phyloP scores from a whole-genome alignment of 2,888 invertebrate species.

The Ypsolopha sequella region DNA sequence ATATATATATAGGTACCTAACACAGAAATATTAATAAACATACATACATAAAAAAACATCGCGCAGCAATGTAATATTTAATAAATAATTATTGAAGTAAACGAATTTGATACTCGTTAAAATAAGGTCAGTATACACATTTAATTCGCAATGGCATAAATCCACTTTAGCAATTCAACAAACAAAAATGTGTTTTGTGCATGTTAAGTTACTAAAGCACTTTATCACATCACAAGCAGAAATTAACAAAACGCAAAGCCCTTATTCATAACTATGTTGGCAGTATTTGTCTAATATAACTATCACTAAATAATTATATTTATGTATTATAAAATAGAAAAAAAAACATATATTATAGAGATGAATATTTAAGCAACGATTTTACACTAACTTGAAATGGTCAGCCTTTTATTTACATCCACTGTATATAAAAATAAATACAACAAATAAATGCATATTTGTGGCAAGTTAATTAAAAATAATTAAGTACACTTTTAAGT shows the following conservation, averaged over 20 bases:
- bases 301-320: conserved; percentile 23
- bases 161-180: too few relatives aligned
- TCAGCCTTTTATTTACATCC: conserved; percentile 52
- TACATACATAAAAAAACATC: too few relatives aligned
- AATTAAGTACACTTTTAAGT: conserved; percentile 47
- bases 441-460: conserved; percentile 27
- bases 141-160: too few relatives aligned
- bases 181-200: too few relatives aligned
- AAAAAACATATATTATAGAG: conserved; percentile 10
- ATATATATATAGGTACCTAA: too few relatives aligned
- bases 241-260: conserved; percentile 26
- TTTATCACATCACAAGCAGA: conserved; percentile 14
- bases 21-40: too few relatives aligned
- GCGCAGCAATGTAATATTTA: too few relatives aligned
- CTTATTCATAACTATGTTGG: conserved; percentile 36
- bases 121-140: too few relatives aligned
- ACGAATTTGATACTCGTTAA: too few relatives aligned
- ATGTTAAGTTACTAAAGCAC: too few relatives aligned
- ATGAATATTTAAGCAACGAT: conserved; percentile 25
- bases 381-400: conserved; percentile 30
- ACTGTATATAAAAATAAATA: conserved; percentile 25
- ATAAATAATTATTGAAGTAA: too few relatives aligned
- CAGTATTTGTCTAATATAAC: conserved; percentile 25
- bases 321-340: conserved; percentile 14
- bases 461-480: conserved; percentile 22